Evolutionary conservation across 2,888 invertebrate species (phyloP), one percentile per base, ranked within the genome.

Genomic region (Acleris cristana): DNA sequence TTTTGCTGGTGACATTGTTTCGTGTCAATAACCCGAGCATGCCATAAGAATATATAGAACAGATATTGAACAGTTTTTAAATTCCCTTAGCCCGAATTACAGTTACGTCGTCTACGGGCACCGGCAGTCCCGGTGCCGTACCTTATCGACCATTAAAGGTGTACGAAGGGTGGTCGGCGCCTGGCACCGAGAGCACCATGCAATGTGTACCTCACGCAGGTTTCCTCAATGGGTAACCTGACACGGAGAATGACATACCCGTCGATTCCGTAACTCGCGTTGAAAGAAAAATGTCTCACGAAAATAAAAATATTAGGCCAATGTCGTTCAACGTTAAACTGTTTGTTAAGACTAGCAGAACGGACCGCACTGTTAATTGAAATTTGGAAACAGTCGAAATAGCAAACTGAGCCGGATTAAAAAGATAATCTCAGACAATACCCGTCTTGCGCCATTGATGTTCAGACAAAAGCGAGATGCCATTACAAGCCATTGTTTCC

Each of bases 401-500:
- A 71, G 73, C 68, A 76, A 76, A 71, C 71, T 71, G 72, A 58
- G 64, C 56, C 58, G 71, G 73, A 78, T 79, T 77, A 78, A 76
- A 79, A 76, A 81, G 82, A 84, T 84, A 81, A 85, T 80, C 80
- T 81, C 77, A 74, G 74, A 89, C 87, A 89, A 89, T 85, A 80
- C 80, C 73, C 73, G 71, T 79, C 79, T 89, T 88, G 79, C 88
- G 78, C 82, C 85, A 88, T 80, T 79, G 83, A 84, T 84, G 81
- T 83, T 83, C 80, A 85, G 79, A 84, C 84, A 82, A 62, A 84
- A 84, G 81, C 80, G 77, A 84, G 81, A 85, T 84, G 81, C 83
- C 80, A 84, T 85, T 87, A 89, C 86, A 81, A 75, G 81, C 87
- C 79, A 91, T 90, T 90, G 90, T 91, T 87, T 84, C 78, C 82